Percentiles rank a stretch among this genome's conserved stretches.
These are phyloP conservation scores for Drosophila bifasciata DNA, from an alignment of 1,140 invertebrate genomes.

Conservation along the genomic window DNA sequence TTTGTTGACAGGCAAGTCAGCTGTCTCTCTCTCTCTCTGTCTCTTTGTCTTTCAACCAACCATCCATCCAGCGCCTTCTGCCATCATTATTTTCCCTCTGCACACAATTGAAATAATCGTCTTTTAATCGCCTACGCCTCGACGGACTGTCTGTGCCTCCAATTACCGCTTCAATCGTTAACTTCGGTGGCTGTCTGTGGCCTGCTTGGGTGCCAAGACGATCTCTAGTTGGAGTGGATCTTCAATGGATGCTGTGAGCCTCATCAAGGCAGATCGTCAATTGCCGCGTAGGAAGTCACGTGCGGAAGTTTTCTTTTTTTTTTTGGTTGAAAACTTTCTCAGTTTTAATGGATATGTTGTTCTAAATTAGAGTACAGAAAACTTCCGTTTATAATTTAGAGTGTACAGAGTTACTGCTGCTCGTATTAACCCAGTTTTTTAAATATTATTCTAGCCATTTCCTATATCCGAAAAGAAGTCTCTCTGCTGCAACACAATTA, in stretches of 20 bases:
- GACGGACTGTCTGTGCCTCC: conserved; percentile 46
- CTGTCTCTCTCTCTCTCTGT: conserved; percentile 14
- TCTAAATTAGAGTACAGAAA: conserved; percentile 56
- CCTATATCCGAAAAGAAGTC: neutral
- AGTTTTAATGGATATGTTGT: conserved; percentile 41
- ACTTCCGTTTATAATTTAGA: conserved; percentile 68
- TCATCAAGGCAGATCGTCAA: conserved; percentile 40
- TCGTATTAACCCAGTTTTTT: conserved; percentile 55
- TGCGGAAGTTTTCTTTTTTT: conserved; percentile 66
- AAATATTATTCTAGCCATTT: neutral
- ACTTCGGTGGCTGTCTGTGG: conserved; percentile 35
- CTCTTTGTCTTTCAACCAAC: conserved; percentile 14
- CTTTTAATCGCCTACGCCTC: conserved; percentile 79
- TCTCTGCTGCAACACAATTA: neutral
- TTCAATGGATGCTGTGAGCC: conserved; percentile 9
- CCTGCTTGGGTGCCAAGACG: conserved; percentile 23
- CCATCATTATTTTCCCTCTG: conserved; percentile 52
- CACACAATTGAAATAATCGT: conserved; percentile 74
- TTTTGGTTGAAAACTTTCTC: conserved; percentile 40
- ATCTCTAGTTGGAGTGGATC: conserved; percentile 25
- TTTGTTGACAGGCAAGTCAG: conserved; percentile 65
- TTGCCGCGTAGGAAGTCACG: conserved; percentile 66
- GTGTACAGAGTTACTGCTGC: conserved; percentile 2
- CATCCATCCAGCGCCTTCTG: conserved; percentile 5
- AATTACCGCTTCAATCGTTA: conserved; percentile 64